Percentiles rank a stretch among this genome's conserved stretches.
phyloP scores from a whole-genome alignment of 2,888 invertebrate genomes.

The Nomada goodeniana region DNA sequence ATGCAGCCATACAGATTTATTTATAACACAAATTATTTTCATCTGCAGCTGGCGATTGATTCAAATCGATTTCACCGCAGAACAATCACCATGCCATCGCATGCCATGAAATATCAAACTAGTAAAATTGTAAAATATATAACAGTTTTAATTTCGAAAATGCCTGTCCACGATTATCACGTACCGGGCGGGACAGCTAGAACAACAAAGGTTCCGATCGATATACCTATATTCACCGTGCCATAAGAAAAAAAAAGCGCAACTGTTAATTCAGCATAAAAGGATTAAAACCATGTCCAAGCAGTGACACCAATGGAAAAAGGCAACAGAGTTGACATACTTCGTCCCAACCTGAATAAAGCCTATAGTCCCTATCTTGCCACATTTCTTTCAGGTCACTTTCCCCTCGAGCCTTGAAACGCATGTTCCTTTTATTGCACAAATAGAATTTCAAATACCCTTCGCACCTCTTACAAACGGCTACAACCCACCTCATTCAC shows the following conservation, averaged over 20 bases:
- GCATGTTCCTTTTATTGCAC: conserved; percentile 1
- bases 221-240: no score
- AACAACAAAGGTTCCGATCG: no score
- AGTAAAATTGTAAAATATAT: no score
- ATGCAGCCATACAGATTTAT: no score
- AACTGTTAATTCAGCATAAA: not conserved
- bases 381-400: conserved; percentile 13
- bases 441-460: not conserved
- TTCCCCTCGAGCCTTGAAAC: not conserved
- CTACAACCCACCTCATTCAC: not conserved
- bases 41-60: no score
- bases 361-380: not conserved
- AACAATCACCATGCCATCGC: no score
- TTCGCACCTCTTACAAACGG: not conserved
- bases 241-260: not conserved
- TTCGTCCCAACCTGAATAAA: not conserved
- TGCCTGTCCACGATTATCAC: no score
- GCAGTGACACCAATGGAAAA: not conserved
- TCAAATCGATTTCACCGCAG: no score
- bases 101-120: no score
- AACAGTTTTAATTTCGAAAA: no score
- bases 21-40: no score
- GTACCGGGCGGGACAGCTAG: no score
- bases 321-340: not conserved
- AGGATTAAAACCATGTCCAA: not conserved